A percentile compares a stretch with the other conserved stretches of the same genome.
Evolutionary conservation across 2,113 vertebrate genomes (phyloP).

Genomic region (Pungitius pungitius): DNA sequence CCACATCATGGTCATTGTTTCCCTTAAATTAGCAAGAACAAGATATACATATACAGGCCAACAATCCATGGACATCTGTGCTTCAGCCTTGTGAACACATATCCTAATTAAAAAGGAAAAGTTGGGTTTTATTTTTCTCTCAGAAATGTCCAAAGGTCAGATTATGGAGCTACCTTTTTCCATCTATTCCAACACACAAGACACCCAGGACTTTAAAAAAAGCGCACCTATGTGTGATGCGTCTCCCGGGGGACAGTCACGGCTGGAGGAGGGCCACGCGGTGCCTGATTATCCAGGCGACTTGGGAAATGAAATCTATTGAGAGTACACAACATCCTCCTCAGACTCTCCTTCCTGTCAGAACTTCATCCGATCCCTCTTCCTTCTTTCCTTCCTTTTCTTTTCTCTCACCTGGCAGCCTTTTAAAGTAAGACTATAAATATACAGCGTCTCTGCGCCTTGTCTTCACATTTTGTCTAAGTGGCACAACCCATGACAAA

Average conservation of each 20-base stretch:
- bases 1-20: neutral
- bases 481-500: slow-evolving; percentile 53
- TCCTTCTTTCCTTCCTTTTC: slow-evolving; percentile 24
- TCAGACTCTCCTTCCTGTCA: slow-evolving; percentile 33
- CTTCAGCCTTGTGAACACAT: slow-evolving; percentile 4
- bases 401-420: slow-evolving; percentile 39
- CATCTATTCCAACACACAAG: slow-evolving; percentile 2
- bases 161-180: slow-evolving; percentile 5
- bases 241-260: slow-evolving; percentile 36
- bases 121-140: neutral
- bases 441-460: slow-evolving; percentile 62
- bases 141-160: neutral
- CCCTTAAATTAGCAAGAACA: neutral
- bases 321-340: slow-evolving; percentile 49
- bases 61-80: slow-evolving; percentile 1
- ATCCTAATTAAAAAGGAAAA: slow-evolving; percentile 9
- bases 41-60: neutral
- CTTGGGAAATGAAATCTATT: slow-evolving; percentile 68
- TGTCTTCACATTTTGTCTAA: slow-evolving; percentile 64
- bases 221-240: slow-evolving; percentile 32
- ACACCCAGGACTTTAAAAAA: slow-evolving; percentile 39
- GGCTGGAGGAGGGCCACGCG: slow-evolving; percentile 53
- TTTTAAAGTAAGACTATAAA: slow-evolving; percentile 68
- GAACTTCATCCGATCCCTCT: slow-evolving; percentile 32
- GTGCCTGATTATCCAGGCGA: slow-evolving; percentile 62